Percentiles rank a stretch among this genome's conserved stretches.
phyloP scores from a whole-genome alignment of 2,888 invertebrate genomes.

The Eurytoma californica region DNA sequence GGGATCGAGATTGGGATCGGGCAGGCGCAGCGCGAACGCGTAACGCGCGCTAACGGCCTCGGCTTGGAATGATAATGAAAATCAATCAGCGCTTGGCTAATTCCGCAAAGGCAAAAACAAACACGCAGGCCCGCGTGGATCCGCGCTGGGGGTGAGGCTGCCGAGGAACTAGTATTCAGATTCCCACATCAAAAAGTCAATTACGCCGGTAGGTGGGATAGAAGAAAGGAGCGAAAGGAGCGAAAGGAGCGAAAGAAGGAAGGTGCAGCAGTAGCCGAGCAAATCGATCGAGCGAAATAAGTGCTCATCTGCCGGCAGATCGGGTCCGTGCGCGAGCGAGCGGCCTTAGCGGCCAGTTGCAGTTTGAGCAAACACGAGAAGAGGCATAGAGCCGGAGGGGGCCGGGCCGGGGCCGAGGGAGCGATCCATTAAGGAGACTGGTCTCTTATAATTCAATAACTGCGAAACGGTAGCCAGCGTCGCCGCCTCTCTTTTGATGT shows the following conservation, averaged over 20 bases:
- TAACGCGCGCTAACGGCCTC: constrained; percentile 6
- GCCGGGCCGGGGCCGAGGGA: constrained; percentile 3
- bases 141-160: neutral
- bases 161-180: constrained; percentile 43
- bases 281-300: constrained; percentile 65
- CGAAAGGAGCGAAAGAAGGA: constrained; percentile 1
- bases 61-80: constrained; percentile 47
- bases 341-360: neutral
- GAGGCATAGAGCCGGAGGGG: constrained; percentile 11
- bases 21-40: too few species aligned
- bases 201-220: constrained; percentile 46
- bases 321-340: neutral
- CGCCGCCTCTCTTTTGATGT: constrained; percentile 57
- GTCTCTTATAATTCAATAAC: constrained; percentile 57
- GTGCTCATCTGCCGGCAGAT: constrained; percentile 29
- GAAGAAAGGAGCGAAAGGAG: constrained; percentile 17
- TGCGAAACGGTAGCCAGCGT: constrained; percentile 56
- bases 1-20: neutral
- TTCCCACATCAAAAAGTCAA: constrained; percentile 55
- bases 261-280: constrained; percentile 30
- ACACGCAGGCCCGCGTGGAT: constrained; percentile 3
- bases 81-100: constrained; percentile 46
- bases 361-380: constrained; percentile 48
- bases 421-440: constrained; percentile 53
- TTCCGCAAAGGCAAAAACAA: constrained; percentile 41